Conservation (phyloP, 2,888 invertebrate species). For the Rhopalosiphum nymphaeae region DNA sequence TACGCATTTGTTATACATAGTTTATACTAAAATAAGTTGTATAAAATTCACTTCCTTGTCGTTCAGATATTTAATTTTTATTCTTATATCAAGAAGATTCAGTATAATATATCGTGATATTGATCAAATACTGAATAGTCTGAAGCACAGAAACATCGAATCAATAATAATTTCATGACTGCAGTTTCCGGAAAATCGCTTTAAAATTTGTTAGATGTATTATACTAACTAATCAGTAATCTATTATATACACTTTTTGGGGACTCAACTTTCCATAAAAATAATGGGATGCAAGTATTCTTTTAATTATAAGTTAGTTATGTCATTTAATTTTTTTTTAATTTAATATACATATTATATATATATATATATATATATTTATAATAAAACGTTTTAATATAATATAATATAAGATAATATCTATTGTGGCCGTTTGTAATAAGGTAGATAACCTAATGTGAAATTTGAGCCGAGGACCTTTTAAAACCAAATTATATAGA, state of each 20-base stretch:
- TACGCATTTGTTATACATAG: no score
- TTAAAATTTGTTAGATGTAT: neutral
- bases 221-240: neutral
- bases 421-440: neutral
- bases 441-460: conserved; percentile 36
- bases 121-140: neutral
- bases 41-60: neutral
- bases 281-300: neutral
- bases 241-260: neutral
- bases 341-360: neutral
- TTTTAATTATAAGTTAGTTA: neutral
- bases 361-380: neutral
- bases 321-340: no score
- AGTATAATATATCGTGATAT: neutral
- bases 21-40: neutral
- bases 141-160: neutral
- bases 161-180: neutral
- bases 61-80: neutral
- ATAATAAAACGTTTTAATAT: neutral
- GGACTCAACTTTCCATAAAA: neutral
- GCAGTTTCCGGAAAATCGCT: neutral
- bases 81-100: neutral
- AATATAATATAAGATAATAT: neutral
- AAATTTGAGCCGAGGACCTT: conserved; percentile 19
- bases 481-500: conserved; percentile 1